Evolutionary conservation across 2,113 vertebrate species (phyloP).

Genomic region (Syngnathus floridae): DNA sequence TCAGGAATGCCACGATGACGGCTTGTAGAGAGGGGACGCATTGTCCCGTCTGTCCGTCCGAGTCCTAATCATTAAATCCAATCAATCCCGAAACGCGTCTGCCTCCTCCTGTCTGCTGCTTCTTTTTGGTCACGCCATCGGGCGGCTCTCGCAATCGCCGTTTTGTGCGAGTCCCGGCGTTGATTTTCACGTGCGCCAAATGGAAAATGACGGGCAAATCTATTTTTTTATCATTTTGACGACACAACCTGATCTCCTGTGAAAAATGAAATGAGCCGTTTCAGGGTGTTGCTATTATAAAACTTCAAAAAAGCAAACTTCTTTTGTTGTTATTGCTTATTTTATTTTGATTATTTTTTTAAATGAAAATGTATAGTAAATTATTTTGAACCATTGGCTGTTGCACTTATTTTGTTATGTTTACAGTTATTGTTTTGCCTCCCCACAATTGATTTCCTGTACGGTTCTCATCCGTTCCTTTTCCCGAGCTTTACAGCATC

Average conservation of each 20-base stretch:
- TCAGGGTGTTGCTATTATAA: not conserved
- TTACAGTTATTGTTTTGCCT: too few species aligned
- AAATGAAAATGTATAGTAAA: too few species aligned
- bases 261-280: not conserved
- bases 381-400: too few species aligned
- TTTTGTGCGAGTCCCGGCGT: not conserved
- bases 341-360: too few species aligned
- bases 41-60: constrained; percentile 36
- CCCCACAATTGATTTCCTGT: not conserved
- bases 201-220: not conserved
- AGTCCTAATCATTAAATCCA: constrained; percentile 68
- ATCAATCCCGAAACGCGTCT: constrained; percentile 55
- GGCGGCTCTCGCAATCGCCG: not conserved
- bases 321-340: too few species aligned
- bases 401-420: too few species aligned
- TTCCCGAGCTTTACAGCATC: not conserved
- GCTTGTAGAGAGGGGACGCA: constrained; percentile 11
- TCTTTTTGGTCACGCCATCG: not conserved
- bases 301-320: too few species aligned
- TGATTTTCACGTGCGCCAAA: constrained; percentile 9
- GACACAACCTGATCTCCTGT: not conserved
- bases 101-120: constrained; percentile 24
- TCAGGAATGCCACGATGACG: constrained; percentile 52
- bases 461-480: constrained; percentile 29
- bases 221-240: too few species aligned